Evolutionary conservation across 2,888 invertebrate genomes (phyloP), one percentile per base, ranked within the genome.

Genomic region (Cryptocephalus moraei): DNA sequence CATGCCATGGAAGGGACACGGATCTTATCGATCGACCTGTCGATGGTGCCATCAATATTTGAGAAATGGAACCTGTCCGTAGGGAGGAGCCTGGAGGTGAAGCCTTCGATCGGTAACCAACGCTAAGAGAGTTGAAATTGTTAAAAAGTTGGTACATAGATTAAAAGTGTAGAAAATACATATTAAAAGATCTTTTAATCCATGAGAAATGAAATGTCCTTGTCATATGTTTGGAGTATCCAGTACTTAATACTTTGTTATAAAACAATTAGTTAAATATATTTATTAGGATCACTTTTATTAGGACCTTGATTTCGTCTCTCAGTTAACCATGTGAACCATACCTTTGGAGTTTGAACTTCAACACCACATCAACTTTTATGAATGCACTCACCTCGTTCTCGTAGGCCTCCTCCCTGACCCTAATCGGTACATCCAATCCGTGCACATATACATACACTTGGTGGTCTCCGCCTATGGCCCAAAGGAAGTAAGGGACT

Each of bases 1-100:
- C 94, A 95, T 11, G 91, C 91, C 82, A 91, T 86, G 1, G 93
- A 92, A 8, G 94, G 94, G 41, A 94, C 71, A 52, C 87, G 76
- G 50, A 94, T 89, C 66, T 82, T 82, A 60, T 88, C 85, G 55
- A 88, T 84, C 33, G 84, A 80, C 49, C 90, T 76, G 60, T 89
- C 86, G 33, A 80, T 76, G 8, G 80, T 79, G 8, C 94, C 94
- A 75, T 91, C 90, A 60, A 79, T 80, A 57, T 83, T 87, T 10
- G 92, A 93, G 74, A 87, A 93, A 60, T 81, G 83, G 62, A 82
- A 86, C 52, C 94, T 79, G 68, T 94, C 94, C 12, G 92, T 92
- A 9, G 91, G 93, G 34, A 94, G 71, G 38, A 94, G 71, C 50
- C 85, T 79, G 40, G 84, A 81, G 50, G 87, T 84, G 66, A 91